Conservation (phyloP, 2,888 invertebrate species). For the Andricus quercusramuli region DNA sequence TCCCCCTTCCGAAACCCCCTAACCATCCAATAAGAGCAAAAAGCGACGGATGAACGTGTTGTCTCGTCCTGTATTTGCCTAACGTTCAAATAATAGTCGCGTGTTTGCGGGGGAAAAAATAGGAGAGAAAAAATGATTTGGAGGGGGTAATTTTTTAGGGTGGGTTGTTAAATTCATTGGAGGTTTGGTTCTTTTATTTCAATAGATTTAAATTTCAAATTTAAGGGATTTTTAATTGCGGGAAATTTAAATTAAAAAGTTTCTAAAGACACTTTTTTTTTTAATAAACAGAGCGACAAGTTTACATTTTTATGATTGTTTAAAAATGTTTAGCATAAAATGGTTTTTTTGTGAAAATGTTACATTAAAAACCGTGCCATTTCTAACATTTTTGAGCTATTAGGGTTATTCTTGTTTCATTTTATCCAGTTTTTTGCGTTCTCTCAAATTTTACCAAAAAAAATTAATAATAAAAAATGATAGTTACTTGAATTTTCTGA, state of each 20-base stretch:
- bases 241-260: neutral
- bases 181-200: neutral
- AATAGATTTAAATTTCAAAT: neutral
- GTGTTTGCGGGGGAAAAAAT: constrained; percentile 60
- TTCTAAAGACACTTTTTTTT: neutral
- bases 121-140: constrained; percentile 49
- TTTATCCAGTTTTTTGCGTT: too few relatives aligned
- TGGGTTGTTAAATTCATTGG: too few relatives aligned
- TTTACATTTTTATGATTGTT: too few relatives aligned
- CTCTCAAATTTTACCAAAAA: too few relatives aligned
- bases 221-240: neutral
- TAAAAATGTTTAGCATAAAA: too few relatives aligned
- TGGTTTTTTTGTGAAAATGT: too few relatives aligned
- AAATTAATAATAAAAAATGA: too few relatives aligned
- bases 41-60: constrained; percentile 68
- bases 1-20: neutral
- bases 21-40: constrained; percentile 59
- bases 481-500: too few relatives aligned
- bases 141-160: neutral
- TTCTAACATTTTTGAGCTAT: too few relatives aligned
- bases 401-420: too few relatives aligned
- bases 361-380: too few relatives aligned
- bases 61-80: constrained; percentile 73
- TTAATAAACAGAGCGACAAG: too few relatives aligned
- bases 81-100: constrained; percentile 74